Percentiles rank a stretch among this genome's conserved stretches.
Conservation (phyloP, 1,140 invertebrate genomes). For the Rhyzopertha dominica region DNA sequence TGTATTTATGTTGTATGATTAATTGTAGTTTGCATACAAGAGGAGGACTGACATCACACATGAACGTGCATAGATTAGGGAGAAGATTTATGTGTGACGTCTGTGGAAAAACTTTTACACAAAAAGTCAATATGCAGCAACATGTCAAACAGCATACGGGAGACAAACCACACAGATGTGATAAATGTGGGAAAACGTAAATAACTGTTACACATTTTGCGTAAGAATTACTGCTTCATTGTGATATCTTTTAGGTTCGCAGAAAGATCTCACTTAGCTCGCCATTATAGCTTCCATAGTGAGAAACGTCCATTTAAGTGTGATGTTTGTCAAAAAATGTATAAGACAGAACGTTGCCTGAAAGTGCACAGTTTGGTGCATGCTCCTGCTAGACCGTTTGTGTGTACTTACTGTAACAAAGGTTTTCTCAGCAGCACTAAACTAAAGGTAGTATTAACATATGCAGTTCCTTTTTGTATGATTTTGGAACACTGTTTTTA, state of each 20-base stretch:
- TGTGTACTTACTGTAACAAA: slow-evolving; percentile 48
- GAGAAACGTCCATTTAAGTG: slow-evolving; percentile 46
- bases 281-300: slow-evolving; percentile 49
- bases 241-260: slow-evolving; percentile 41
- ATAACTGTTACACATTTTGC: slow-evolving; percentile 1
- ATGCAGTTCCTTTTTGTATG: neutral
- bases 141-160: slow-evolving; percentile 66
- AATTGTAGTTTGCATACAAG: slow-evolving; percentile 46
- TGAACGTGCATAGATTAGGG: slow-evolving; percentile 49
- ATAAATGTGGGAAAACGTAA: slow-evolving; percentile 52
- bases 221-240: slow-evolving; percentile 11
- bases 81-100: slow-evolving; percentile 49
- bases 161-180: slow-evolving; percentile 71
- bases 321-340: slow-evolving; percentile 27
- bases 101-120: slow-evolving; percentile 51
- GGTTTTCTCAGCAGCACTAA: slow-evolving; percentile 52
- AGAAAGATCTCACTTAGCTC: slow-evolving; percentile 49
- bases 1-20: slow-evolving; percentile 11
- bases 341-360: slow-evolving; percentile 49
- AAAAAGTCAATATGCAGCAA: slow-evolving; percentile 50
- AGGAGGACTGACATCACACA: slow-evolving; percentile 49
- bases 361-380: slow-evolving; percentile 50
- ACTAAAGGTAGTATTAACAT: slow-evolving; percentile 39
- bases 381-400: slow-evolving; percentile 46
- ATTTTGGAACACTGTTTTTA: slow-evolving; percentile 21